A percentile compares a stretch with the other conserved stretches of the same genome.
These are phyloP conservation scores for Betta splendens DNA, from an alignment of 2,797 vertebrate species.

Conservation along the genomic window DNA sequence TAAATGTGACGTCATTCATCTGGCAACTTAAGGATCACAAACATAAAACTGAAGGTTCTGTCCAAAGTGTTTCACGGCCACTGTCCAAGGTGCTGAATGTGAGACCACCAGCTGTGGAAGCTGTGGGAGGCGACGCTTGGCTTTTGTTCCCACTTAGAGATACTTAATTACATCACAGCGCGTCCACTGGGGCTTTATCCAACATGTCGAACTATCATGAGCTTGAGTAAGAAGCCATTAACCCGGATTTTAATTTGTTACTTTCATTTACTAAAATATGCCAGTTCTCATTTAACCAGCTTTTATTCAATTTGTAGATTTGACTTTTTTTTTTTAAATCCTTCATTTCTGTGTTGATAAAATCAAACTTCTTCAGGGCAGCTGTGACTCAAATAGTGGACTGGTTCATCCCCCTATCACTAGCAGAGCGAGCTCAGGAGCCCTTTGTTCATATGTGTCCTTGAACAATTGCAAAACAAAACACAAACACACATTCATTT, in stretches of 20 bases:
- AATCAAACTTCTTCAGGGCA: background rate
- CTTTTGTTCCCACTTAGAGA: background rate
- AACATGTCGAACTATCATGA: background rate
- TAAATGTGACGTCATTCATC: background rate
- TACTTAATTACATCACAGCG: background rate
- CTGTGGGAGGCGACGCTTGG: slow-evolving; percentile 2
- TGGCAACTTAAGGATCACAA: background rate
- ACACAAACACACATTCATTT: background rate
- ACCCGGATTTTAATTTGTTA: background rate
- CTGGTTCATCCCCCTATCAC: background rate
- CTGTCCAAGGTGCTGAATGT: slow-evolving; percentile 60
- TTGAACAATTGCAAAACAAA: background rate
- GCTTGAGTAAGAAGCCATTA: background rate
- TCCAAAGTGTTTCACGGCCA: background rate
- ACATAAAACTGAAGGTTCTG: background rate
- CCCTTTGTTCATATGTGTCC: background rate
- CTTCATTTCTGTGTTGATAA: background rate
- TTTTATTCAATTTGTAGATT: no score
- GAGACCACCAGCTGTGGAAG: slow-evolving; percentile 21
- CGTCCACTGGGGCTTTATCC: background rate
- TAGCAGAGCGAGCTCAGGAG: background rate
- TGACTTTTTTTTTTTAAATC: no score
- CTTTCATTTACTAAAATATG: background rate
- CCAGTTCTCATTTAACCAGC: no score
- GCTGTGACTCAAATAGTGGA: background rate